Conservation (phyloP, 2,113 vertebrate species). For the Eurypyga helias region DNA sequence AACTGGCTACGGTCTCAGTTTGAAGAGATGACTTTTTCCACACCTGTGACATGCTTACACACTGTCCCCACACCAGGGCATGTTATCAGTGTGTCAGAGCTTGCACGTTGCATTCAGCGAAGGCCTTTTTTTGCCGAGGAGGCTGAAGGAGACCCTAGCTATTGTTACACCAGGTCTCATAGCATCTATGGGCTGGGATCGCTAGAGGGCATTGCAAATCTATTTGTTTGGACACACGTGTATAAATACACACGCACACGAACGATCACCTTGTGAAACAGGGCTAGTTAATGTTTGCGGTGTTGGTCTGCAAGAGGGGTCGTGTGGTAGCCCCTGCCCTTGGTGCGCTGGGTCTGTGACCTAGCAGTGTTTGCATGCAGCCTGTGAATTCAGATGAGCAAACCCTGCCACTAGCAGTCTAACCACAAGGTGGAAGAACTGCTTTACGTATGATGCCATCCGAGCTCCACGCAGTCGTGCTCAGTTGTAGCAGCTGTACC, state of each 20-base stretch:
- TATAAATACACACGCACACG: fast-evolving
- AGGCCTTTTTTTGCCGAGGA: neutral
- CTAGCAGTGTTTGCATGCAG: neutral
- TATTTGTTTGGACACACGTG: fast-evolving
- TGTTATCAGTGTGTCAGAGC: neutral
- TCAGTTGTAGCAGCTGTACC: neutral
- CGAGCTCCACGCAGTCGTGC: neutral
- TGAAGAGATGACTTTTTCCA: neutral
- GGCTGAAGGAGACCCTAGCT: neutral
- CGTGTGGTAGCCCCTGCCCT: fast-evolving
- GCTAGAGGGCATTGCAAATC: neutral
- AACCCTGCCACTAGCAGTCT: neutral
- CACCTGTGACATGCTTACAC: fast-evolving
- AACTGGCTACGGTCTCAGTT: neutral
- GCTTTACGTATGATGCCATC: constrained; percentile 21
- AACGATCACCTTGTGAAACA: neutral
- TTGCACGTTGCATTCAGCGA: neutral
- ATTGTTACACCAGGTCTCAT: neutral
- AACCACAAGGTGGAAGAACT: constrained; percentile 70
- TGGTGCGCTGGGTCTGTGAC: neutral
- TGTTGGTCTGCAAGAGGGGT: neutral
- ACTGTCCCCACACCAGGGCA: neutral
- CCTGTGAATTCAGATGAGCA: neutral
- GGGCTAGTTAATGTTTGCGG: too few species aligned
- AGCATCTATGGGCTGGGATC: neutral